A percentile compares a stretch with the other conserved stretches of the same genome.
These are phyloP conservation scores for Zelostemma sp. DNA, from an alignment of 1,140 invertebrate species.

Conservation along the genomic window DNA sequence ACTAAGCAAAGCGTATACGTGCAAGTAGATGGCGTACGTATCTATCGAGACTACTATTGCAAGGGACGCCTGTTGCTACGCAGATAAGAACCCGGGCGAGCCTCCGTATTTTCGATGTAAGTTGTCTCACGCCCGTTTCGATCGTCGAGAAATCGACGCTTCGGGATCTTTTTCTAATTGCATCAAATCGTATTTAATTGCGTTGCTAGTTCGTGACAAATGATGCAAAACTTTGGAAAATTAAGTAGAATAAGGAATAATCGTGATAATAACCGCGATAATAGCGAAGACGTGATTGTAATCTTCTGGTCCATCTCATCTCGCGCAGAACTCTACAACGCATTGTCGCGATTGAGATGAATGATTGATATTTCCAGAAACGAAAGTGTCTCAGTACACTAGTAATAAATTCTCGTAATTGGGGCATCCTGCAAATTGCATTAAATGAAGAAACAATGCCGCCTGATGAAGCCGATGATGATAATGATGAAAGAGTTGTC, in stretches of 20 bases:
- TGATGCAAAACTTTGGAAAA: too few relatives aligned
- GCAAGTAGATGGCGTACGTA: slow-evolving; percentile 46
- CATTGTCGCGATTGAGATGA: too few relatives aligned
- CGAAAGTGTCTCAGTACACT: slow-evolving; percentile 1
- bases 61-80: slow-evolving; percentile 69
- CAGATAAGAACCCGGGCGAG: slow-evolving; percentile 51
- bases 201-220: too few relatives aligned
- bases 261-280: too few relatives aligned
- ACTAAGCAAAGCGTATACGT: slow-evolving; percentile 24
- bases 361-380: too few relatives aligned
- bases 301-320: too few relatives aligned
- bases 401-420: neutral
- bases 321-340: too few relatives aligned
- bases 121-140: slow-evolving; percentile 10
- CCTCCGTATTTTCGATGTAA: slow-evolving; percentile 55
- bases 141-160: too few relatives aligned
- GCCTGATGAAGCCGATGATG: slow-evolving; percentile 4
- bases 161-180: too few relatives aligned
- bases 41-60: slow-evolving; percentile 64
- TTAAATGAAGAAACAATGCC: neutral
- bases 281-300: too few relatives aligned
- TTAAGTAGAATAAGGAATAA: too few relatives aligned
- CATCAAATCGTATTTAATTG: too few relatives aligned
- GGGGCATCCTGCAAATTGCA: neutral
- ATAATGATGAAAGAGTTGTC: slow-evolving; percentile 4